Percentiles rank a stretch among this genome's conserved stretches.
Conservation (phyloP, 2,113 vertebrate species). For the Saimiri boliviensis region DNA sequence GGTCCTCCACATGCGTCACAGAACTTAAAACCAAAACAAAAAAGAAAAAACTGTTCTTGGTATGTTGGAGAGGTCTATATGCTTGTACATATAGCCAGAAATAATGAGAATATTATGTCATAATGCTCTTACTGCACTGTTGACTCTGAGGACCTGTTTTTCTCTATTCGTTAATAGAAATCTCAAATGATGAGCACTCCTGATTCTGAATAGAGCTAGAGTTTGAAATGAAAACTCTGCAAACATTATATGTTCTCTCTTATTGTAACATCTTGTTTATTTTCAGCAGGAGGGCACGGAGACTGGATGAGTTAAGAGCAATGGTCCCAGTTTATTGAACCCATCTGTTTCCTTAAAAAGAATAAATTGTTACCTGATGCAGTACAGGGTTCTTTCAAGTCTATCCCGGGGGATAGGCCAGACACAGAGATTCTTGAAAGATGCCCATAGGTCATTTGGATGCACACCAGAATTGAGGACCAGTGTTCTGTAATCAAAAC, state of each 20-base stretch:
- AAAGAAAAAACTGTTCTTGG: not conserved
- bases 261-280: not conserved
- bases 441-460: not conserved
- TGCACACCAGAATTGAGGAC: not conserved
- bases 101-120: not conserved
- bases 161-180: not conserved
- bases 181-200: not conserved
- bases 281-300: not conserved
- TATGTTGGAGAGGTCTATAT: not conserved
- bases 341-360: constrained; percentile 30
- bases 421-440: not conserved
- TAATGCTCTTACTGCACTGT: not conserved
- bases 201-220: constrained; percentile 20
- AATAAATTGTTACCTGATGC: constrained; percentile 41
- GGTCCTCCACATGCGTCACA: no score
- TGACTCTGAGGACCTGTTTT: not conserved
- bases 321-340: constrained; percentile 35
- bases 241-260: not conserved
- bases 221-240: not conserved
- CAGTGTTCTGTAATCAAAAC: not conserved
- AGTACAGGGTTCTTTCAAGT: not conserved
- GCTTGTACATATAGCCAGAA: not conserved
- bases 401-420: not conserved
- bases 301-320: constrained; percentile 20
- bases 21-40: no score